Evolutionary conservation across 2,113 vertebrate species (phyloP).

Genomic region (Antigone vipio): DNA sequence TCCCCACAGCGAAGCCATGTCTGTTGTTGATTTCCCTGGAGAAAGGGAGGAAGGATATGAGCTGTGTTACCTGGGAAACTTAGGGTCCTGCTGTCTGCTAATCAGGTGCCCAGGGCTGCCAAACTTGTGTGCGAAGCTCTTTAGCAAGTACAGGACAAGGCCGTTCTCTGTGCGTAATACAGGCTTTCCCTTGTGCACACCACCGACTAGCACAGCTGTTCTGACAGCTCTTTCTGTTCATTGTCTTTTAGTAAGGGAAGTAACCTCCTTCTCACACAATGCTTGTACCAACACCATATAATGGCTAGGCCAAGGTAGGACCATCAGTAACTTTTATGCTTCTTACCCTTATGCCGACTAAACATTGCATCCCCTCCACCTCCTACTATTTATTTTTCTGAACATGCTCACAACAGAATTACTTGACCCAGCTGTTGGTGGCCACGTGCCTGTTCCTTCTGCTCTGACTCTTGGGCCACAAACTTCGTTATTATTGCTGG

Average conservation of each 20-base stretch:
- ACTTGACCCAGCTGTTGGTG: background rate
- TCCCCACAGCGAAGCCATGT: background rate
- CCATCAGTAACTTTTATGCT: background rate
- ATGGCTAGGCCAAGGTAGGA: background rate
- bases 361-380: background rate
- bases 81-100: background rate
- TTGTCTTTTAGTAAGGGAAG: background rate
- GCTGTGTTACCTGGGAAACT: background rate
- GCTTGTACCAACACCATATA: background rate
- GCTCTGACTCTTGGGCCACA: background rate
- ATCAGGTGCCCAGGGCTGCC: background rate
- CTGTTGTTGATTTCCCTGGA: background rate
- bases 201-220: background rate
- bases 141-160: background rate
- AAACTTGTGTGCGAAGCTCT: background rate
- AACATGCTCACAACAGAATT: background rate
- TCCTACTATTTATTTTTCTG: background rate
- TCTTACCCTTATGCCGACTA: background rate
- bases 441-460: background rate
- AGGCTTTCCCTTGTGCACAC: background rate
- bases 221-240: background rate
- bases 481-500: background rate
- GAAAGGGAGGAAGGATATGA: background rate
- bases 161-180: background rate
- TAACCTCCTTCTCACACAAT: background rate